Evolutionary conservation across 1,140 invertebrate species (phyloP).

Genomic region (Pogonognathellus flavescens): DNA sequence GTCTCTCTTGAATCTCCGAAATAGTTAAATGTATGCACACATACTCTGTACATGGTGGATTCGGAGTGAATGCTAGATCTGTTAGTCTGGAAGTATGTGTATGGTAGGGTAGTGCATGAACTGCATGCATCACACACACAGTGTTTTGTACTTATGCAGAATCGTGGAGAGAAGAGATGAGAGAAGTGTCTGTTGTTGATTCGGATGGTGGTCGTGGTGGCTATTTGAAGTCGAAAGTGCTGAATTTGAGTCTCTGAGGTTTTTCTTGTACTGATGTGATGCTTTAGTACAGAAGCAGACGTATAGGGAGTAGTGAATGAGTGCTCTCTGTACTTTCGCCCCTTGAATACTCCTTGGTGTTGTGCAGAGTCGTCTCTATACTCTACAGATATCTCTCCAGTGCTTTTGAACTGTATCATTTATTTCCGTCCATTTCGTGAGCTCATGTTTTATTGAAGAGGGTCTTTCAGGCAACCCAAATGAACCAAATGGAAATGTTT

Average conservation of each 20-base stretch:
- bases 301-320: background rate
- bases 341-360: background rate
- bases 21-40: background rate
- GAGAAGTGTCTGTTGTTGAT: conserved; percentile 40
- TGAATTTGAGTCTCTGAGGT: conserved; percentile 48
- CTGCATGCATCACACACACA: background rate
- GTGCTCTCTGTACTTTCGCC: background rate
- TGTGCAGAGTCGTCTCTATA: background rate
- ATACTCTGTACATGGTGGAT: background rate
- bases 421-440: conserved; percentile 53
- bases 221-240: conserved; percentile 41
- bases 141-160: background rate
- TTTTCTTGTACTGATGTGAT: conserved; percentile 42
- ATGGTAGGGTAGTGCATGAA: background rate
- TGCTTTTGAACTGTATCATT: conserved; percentile 51
- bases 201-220: conserved; percentile 43
- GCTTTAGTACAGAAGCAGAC: background rate
- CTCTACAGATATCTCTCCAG: background rate
- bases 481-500: conserved; percentile 52
- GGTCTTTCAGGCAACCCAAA: conserved; percentile 52
- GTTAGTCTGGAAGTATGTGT: background rate
- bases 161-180: background rate
- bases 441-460: conserved; percentile 53
- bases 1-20: too few species aligned
- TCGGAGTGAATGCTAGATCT: background rate